phyloP scores from a whole-genome alignment of 2,888 invertebrate species.

The Drosophila meridionalis region DNA sequence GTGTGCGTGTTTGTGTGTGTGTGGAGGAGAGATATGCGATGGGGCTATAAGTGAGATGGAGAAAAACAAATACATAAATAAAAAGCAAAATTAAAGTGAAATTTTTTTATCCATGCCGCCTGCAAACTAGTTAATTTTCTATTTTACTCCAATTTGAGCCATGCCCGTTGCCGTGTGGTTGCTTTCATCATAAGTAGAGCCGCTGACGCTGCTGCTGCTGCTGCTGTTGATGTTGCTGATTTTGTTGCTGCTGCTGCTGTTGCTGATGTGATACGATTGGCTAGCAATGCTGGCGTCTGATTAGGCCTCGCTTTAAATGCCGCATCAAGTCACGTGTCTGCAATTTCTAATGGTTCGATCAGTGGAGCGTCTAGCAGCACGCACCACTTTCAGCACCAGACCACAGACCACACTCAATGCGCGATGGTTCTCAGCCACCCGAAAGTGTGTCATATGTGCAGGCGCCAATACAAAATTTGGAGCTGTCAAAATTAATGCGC shows the following conservation, averaged over 20 bases:
- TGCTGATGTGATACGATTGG: slow-evolving; percentile 13
- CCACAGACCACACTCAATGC: slow-evolving; percentile 2
- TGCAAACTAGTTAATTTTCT: slow-evolving; percentile 82
- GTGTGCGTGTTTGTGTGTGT: slow-evolving; percentile 1
- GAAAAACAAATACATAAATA: slow-evolving; percentile 76
- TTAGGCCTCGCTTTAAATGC: slow-evolving; percentile 36
- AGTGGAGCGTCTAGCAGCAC: slow-evolving; percentile 37
- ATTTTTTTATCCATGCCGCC: slow-evolving; percentile 66
- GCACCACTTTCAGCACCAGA: slow-evolving; percentile 51
- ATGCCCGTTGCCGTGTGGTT: slow-evolving; percentile 50
- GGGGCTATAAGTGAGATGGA: slow-evolving; percentile 59
- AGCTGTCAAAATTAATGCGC: slow-evolving; percentile 44
- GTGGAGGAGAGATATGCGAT: slow-evolving; percentile 43
- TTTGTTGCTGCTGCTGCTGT: slow-evolving; percentile 14
- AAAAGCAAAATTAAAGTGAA: slow-evolving; percentile 80
- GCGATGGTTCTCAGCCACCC: slow-evolving; percentile 33
- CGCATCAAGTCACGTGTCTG: slow-evolving; percentile 67
- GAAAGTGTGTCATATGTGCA: slow-evolving; percentile 47
- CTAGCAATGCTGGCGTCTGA: slow-evolving; percentile 27
- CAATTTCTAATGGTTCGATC: slow-evolving; percentile 67
- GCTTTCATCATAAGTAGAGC: slow-evolving; percentile 66
- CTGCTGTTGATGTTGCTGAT: slow-evolving; percentile 8
- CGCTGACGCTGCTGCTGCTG: slow-evolving; percentile 16
- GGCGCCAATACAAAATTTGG: slow-evolving; percentile 28
- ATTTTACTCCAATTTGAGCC: slow-evolving; percentile 81